A percentile compares a stretch with the other conserved stretches of the same genome.
phyloP scores from a whole-genome alignment of 2,797 vertebrate genomes.

The Lepus townsendii region DNA sequence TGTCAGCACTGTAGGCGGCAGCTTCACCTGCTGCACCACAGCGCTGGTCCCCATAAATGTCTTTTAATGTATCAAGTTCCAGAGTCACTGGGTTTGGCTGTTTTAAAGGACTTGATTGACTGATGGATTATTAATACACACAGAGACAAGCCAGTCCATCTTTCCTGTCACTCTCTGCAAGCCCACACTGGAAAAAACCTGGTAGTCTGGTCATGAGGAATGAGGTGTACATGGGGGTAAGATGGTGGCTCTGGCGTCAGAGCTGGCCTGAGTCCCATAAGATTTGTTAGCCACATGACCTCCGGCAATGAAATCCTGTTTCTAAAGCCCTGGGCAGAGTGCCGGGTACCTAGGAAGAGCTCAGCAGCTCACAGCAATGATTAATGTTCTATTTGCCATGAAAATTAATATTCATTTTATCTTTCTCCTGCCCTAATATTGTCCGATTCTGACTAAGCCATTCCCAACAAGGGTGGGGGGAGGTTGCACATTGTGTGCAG shows the following conservation, averaged over 20 bases:
- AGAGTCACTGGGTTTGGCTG: neutral
- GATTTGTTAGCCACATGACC: neutral
- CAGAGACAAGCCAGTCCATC: neutral
- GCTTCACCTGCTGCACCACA: too few species aligned
- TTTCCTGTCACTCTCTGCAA: neutral
- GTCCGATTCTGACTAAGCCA: neutral
- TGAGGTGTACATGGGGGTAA: neutral
- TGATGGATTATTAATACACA: neutral
- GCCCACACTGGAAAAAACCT: neutral
- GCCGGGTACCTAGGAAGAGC: neutral
- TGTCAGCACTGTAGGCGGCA: too few species aligned
- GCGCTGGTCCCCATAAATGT: neutral
- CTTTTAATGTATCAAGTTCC: neutral
- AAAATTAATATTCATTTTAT: slow-evolving; percentile 46
- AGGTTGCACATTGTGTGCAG: slow-evolving; percentile 43
- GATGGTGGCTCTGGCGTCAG: neutral
- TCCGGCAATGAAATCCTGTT: slow-evolving; percentile 17
- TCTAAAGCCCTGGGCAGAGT: neutral
- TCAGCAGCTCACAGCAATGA: neutral
- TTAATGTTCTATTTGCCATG: slow-evolving; percentile 4
- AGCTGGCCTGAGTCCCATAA: neutral
- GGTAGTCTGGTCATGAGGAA: neutral
- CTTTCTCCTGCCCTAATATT: slow-evolving; percentile 22
- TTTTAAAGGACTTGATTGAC: neutral
- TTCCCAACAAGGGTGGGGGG: neutral